Evolutionary conservation across 2,797 vertebrate species (phyloP), one percentile per base, ranked within the genome.

Genomic region (Semaprochilodus insignis): DNA sequence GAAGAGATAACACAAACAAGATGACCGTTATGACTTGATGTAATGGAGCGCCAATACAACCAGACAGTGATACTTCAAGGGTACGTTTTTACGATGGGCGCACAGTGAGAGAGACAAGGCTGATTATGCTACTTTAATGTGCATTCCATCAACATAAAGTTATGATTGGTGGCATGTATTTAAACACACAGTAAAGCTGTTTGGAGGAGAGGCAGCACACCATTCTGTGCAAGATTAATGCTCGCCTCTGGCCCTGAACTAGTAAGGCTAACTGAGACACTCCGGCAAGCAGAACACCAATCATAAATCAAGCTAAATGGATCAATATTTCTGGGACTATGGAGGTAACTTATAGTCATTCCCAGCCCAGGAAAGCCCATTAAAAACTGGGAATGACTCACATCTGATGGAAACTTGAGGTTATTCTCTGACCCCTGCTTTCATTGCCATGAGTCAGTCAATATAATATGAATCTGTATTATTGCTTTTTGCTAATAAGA

Each of bases 271-370:
- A 89, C 87, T 80, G 85, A 94, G 92, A 93, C 91, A 89, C 88
- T 90, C 75, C 66, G 88, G 92, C 89, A 89, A 90, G 87, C 90
- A 90, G 88, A 89, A 88, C 88, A 77, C 81, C 87, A 90, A 93
- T 92, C 92, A 95, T 95, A 93, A 95, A 95, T 95, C 95, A 94
- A 92, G 90, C 88, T 92, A 93, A 93, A 95, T 90, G 88, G 92
- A 94, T 95, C 93, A 83, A 95, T 95, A 94, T 92, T 92, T 92
- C 86, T 85, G 81, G 83, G 87, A 93, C 90, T 91, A 87, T 90
- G 86, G 86, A 90, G 86, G 91, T 91, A 94, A 94, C 90, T 91
- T 91, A 90, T 92, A 89, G 90, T 88, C 88, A 88, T 86, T 85
- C 63, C 80, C 85, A 85, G 88, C 90, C 84, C 80, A 85, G 86